A percentile compares a stretch with the other conserved stretches of the same genome.
Conservation (phyloP, 2,888 invertebrate species). For the Eristalis intricaria region DNA sequence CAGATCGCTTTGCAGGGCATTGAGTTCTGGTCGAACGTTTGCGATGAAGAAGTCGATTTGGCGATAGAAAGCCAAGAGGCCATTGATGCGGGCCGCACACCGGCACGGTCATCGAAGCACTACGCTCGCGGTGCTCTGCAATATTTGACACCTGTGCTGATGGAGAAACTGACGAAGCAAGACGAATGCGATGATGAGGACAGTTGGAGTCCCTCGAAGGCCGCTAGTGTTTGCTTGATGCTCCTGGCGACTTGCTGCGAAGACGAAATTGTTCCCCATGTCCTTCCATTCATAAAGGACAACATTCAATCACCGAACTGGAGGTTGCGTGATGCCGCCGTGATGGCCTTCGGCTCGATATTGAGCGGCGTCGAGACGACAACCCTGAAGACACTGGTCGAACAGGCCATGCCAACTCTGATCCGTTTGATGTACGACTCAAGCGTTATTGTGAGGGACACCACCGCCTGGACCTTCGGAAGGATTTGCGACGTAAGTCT, state of each 20-base stretch:
- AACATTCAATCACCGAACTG: conserved; percentile 97
- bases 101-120: conserved; percentile 94
- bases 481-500: conserved; percentile 93
- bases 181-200: conserved; percentile 99
- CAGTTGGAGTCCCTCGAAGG: conserved; percentile 99
- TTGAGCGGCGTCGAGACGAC: conserved; percentile 94
- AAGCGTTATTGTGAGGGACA: conserved; percentile 97
- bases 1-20: conserved; percentile 99
- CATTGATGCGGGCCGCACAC: conserved; percentile 95
- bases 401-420: conserved; percentile 97
- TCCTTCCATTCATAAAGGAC: conserved; percentile 96
- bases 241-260: conserved; percentile 98
- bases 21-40: conserved; percentile 99
- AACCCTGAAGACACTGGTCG: conserved; percentile 95
- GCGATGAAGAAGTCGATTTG: conserved; percentile 99
- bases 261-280: conserved; percentile 97
- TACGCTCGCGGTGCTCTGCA: conserved; percentile 99
- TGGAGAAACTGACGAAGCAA: conserved; percentile 97
- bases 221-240: conserved; percentile 99
- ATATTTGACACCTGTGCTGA: conserved; percentile 95
- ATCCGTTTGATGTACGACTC: conserved; percentile 97
- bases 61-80: conserved; percentile 97
- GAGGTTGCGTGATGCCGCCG: conserved; percentile 96
- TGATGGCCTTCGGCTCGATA: conserved; percentile 99
- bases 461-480: conserved; percentile 99